Evolutionary conservation across 2,113 vertebrate species (phyloP), one percentile per base, ranked within the genome.

Genomic region (Scophthalmus maximus): DNA sequence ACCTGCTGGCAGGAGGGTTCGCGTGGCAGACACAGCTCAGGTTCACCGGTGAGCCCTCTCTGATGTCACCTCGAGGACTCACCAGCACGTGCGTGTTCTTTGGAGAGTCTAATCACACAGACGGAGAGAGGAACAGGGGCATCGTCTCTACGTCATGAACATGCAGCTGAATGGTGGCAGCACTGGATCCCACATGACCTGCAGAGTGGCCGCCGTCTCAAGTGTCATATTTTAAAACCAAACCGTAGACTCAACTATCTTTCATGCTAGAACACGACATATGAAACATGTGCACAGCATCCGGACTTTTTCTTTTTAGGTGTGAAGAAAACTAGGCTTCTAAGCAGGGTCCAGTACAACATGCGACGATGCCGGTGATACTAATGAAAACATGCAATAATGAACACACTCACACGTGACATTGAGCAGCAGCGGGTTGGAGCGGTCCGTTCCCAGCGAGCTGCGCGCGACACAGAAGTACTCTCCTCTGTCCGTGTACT

Each of bases 401-500:
- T n/a, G n/a, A n/a, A n/a, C 2, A 72, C 27, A 79, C 91, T 77
- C 70, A 94, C 94, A 93, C 8, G 92, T 93, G 63, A 94, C 70
- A 20, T 93, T 94, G 38, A 94, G 86, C n/a, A 91, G 74, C 36
- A 92, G 62, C 0, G 91, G 78, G 57, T 59, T 78, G 68, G 94
- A 94, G 27, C 92, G 92, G 46, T 93, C 89, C 0, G 87, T 92
- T 64, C 94, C 94, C 57, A 94, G 90, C 0, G 93, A 82, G 84
- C 93, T 94, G 8, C 91, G 89, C 0, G 94, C 92, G 8, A 94
- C 90, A 42, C 94, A 94, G 87, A 89, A 88, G 77, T 94, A 94
- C 20, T 92, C 85, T 68, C 93, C 94, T 40, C 82, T 68, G 77
- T 94, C 93, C 4, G 85, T 86, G 84, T 92, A 84, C 60, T 70